Percentiles rank a stretch among this genome's conserved stretches.
These are phyloP conservation scores for Bolinopsis microptera DNA, from an alignment of 37 sponge, comb jelly and placozoan genomes.

Conservation along the genomic window DNA sequence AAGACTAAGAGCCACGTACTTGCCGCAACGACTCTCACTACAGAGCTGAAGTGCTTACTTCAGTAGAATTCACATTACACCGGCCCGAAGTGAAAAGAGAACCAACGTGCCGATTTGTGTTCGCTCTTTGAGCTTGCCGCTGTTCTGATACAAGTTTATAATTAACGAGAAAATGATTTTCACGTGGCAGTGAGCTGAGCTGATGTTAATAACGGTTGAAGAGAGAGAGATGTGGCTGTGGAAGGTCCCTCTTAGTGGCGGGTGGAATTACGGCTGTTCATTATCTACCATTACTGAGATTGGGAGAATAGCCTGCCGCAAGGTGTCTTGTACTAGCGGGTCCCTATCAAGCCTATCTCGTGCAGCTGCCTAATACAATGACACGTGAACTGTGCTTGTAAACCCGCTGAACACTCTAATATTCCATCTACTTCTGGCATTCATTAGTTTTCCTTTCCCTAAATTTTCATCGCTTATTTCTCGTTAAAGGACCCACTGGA, in stretches of 20 bases:
- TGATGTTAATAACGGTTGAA: background rate
- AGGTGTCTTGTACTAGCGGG: background rate
- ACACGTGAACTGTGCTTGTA: background rate
- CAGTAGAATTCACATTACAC: background rate
- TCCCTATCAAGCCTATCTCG: background rate
- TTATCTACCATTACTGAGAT: background rate
- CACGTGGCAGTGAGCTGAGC: background rate
- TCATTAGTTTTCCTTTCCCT: background rate
- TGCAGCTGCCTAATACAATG: background rate
- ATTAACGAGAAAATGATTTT: background rate
- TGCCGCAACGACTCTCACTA: background rate
- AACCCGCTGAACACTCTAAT: background rate
- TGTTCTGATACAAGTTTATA: background rate
- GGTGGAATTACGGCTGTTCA: too few species aligned
- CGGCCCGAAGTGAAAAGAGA: background rate
- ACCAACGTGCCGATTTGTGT: background rate
- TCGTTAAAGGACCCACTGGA: background rate
- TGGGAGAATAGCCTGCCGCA: background rate
- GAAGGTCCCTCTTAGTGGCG: background rate
- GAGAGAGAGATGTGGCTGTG: background rate
- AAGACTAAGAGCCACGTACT: background rate
- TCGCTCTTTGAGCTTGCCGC: background rate
- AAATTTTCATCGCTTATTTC: background rate
- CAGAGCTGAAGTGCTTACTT: background rate
- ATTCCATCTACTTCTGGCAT: background rate